These are phyloP conservation scores for Telmatherina bonti DNA, from an alignment of 2,797 vertebrate species.

Conservation along the genomic window DNA sequence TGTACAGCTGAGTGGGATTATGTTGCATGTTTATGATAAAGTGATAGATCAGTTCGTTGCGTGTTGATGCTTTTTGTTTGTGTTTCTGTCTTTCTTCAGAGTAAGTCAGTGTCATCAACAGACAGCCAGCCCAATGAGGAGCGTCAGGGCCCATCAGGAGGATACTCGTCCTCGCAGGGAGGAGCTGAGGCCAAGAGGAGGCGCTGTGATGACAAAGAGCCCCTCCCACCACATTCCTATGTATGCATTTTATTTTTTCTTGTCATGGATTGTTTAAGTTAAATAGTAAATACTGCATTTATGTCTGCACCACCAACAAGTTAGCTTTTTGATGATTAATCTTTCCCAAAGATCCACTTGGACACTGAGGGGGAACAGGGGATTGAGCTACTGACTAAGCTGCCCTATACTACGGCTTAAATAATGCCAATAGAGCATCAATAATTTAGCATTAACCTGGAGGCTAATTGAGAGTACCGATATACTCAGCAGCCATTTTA, in stretches of 20 bases:
- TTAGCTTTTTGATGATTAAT: no score
- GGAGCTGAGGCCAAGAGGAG: constrained; percentile 82
- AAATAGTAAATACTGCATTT: not conserved
- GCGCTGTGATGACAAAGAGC: constrained; percentile 89
- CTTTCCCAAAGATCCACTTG: not conserved
- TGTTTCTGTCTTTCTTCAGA: constrained; percentile 73
- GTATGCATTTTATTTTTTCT: constrained; percentile 75
- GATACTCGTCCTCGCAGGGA: constrained; percentile 74
- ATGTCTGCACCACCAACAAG: no score
- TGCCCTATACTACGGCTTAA: no score
- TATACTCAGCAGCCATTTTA: no score
- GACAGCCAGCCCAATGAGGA: constrained; percentile 86
- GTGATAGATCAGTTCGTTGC: not conserved
- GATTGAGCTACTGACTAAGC: not conserved
- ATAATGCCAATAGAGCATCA: no score
- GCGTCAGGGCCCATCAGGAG: constrained; percentile 71
- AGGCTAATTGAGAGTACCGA: no score
- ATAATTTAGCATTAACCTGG: no score
- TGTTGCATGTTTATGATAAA: constrained; percentile 11
- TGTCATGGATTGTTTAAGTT: not conserved
- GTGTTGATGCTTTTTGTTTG: not conserved
- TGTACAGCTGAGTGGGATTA: constrained; percentile 2
- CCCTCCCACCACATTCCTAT: constrained; percentile 80
- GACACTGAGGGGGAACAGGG: not conserved
- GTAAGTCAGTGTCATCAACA: constrained; percentile 85